A percentile compares a stretch with the other conserved stretches of the same genome.
phyloP scores from a whole-genome alignment of 1,140 invertebrate species.

The Achroia grisella region DNA sequence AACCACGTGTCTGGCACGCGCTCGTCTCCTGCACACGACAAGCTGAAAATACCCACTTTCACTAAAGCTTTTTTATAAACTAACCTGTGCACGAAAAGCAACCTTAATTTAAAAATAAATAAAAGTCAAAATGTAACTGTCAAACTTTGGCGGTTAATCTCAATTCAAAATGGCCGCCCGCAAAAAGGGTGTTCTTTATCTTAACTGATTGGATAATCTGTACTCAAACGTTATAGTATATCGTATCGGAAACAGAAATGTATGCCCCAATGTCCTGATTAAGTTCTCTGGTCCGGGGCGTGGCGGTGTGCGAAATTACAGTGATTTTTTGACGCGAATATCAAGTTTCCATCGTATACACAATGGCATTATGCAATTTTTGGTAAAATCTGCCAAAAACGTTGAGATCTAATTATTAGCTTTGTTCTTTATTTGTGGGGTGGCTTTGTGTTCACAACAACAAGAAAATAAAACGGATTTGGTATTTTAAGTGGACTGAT shows the following conservation, averaged over 20 bases:
- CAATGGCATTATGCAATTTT: conserved; percentile 31
- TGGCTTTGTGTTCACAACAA: conserved; percentile 12
- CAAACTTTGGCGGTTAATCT: conserved; percentile 37
- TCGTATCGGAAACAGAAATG: conserved; percentile 70
- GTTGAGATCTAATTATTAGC: conserved; percentile 55
- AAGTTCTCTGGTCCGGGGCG: conserved; percentile 53
- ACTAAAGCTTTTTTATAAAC: conserved; percentile 25
- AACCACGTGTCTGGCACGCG: conserved; percentile 61
- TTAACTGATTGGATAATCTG: conserved; percentile 74
- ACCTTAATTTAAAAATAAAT: conserved; percentile 13
- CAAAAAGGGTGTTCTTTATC: conserved; percentile 71
- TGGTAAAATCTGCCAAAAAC: conserved; percentile 54
- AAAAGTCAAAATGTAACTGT: conserved; percentile 28
- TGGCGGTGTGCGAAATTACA: conserved; percentile 52
- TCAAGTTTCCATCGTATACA: conserved; percentile 46
- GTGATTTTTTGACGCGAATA: conserved; percentile 60
- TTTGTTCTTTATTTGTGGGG: conserved; percentile 34
- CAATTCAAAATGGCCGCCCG: conserved; percentile 15
- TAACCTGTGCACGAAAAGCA: conserved; percentile 11
- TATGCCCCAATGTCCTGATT: conserved; percentile 59
- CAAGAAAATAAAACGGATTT: conserved; percentile 32
- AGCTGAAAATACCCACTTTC: conserved; percentile 30
- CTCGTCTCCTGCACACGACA: conserved; percentile 55
- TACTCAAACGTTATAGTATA: conserved; percentile 68
- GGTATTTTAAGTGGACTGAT: not conserved